Evolutionary conservation across 2,113 vertebrate genomes (phyloP), one percentile per base, ranked within the genome.

Genomic region (Gambusia holbrooki): DNA sequence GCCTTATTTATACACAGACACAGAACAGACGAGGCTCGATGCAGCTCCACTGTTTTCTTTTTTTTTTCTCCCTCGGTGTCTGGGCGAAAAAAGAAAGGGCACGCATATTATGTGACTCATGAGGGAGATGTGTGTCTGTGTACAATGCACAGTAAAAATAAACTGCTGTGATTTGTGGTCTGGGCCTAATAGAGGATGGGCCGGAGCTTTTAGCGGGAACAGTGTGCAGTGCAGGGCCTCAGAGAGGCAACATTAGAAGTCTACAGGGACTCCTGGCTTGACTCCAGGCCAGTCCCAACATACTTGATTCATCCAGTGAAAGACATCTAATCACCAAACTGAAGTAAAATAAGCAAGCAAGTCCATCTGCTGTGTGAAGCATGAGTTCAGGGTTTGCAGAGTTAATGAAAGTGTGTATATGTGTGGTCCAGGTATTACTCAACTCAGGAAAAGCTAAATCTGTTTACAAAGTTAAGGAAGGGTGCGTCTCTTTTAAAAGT

Each of bases 1-100:
- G 77, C 79, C 69, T 64, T 93, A 93, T 94, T 94, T 94, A 93
- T 93, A 92, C 83, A 90, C 90, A 91, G 93, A 93, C 92, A 92
- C 87, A 91, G 90, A 92, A 83, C 90, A 91, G 92, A 91, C 84
- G 71, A 81, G 29, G 63, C 76, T 78, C 83, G 89, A 89, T 86
- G 84, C 92, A 90, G 85, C 88, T 42, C 74, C 78, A 73, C 76
- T 42, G 73, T 8, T 84, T 13, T 33, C 58, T 27, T 32, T 69
- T 77, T 81, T 84, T 40, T 35, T 2, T 66, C n/a, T 28, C 27
- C 73, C 65, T 78, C 77, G 71, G 83, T 29, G 27, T 67, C 17
- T 69, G 51, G 68, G 14, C 66, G 64, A 25, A n/a, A 70, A 69
- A 76, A 54, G 65, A 87, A 66, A 80, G 80, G 82, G 66, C 69